phyloP scores from a whole-genome alignment of 2,113 vertebrate species.

The western clawed frog (Xenopus tropicalis) region DNA sequence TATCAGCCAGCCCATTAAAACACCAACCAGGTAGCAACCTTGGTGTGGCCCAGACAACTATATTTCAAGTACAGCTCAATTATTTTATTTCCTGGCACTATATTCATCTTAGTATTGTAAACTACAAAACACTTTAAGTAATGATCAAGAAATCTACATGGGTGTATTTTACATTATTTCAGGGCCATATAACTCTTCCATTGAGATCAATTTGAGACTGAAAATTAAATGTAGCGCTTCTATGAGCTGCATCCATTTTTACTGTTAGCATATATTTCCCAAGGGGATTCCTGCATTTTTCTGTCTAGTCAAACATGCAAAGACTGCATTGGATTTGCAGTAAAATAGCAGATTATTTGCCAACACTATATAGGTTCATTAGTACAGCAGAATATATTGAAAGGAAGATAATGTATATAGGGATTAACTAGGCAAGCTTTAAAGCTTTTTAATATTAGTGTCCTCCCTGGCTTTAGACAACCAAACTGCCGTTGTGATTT shows the following conservation, averaged over 20 bases:
- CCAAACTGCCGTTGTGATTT: no score
- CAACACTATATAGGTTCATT: conserved; percentile 47
- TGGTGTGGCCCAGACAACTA: no score
- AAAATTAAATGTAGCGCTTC: conserved; percentile 71
- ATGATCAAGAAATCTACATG: no score
- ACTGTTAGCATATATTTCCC: conserved; percentile 68
- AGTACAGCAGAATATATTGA: background rate
- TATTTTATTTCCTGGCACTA: no score
- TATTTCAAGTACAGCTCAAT: no score
- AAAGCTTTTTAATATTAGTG: no score
- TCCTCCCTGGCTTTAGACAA: no score
- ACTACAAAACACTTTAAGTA: no score
- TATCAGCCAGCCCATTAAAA: no score
- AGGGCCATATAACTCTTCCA: conserved; percentile 67
- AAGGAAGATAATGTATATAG: background rate
- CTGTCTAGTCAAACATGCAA: conserved; percentile 41
- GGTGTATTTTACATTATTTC: conserved; percentile 66
- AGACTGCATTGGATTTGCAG: conserved; percentile 71
- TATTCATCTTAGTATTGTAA: background rate
- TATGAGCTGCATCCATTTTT: conserved; percentile 71
- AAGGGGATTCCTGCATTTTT: conserved; percentile 62
- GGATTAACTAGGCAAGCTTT: background rate
- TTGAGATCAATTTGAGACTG: conserved; percentile 66
- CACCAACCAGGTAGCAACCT: no score
- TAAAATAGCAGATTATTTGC: conserved; percentile 72